Percentiles rank a stretch among this genome's conserved stretches.
Evolutionary conservation across 2,113 vertebrate species (phyloP).

Genomic region (Gnathonemus echidnorhynchus): DNA sequence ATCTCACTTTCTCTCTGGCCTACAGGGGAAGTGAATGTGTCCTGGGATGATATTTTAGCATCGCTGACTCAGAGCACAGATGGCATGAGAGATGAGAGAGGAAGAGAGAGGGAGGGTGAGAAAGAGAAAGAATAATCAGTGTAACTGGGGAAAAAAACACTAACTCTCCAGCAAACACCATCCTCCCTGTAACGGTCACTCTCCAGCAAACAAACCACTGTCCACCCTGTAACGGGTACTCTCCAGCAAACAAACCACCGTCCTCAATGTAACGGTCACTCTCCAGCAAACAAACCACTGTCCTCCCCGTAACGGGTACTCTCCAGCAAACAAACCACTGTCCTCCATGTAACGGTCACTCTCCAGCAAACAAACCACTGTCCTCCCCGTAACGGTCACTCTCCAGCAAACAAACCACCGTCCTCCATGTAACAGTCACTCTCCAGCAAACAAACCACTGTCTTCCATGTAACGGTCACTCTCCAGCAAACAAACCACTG

Average conservation of each 20-base stretch:
- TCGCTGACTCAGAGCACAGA: constrained; percentile 18
- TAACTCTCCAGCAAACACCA: not conserved
- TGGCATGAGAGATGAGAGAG: constrained; percentile 5
- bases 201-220: not conserved
- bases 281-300: not conserved
- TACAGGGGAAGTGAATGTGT: not conserved
- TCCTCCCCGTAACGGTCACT: not conserved
- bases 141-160: not conserved
- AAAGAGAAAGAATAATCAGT: not conserved
- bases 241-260: not conserved
- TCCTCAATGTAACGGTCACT: not conserved
- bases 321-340: not conserved
- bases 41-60: constrained; percentile 1
- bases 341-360: not conserved
- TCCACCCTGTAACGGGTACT: not conserved
- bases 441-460: not conserved
- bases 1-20: not conserved
- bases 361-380: not conserved
- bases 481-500: not conserved
- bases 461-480: accelerated
- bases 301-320: accelerated
- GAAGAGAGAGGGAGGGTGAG: not conserved
- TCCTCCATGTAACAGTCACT: not conserved
- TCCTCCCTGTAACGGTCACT: not conserved
- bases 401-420: not conserved